These are phyloP conservation scores for Podilymbus podiceps DNA, from an alignment of 2,113 vertebrate genomes.

Conservation along the genomic window DNA sequence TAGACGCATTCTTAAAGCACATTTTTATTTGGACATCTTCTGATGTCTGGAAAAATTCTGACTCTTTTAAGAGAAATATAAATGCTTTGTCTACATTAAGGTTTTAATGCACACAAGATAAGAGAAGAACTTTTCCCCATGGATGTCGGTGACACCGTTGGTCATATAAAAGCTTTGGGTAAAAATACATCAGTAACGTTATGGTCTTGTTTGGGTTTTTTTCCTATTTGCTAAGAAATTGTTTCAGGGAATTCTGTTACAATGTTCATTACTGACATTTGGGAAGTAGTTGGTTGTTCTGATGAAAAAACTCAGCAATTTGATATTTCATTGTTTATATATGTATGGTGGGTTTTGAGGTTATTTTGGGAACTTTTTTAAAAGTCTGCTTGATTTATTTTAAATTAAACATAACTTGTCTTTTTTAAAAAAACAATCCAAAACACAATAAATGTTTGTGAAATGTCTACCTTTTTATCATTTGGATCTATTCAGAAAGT, in stretches of 20 bases:
- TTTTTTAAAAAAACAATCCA: neutral
- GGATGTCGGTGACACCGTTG: neutral
- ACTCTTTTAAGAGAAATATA: neutral
- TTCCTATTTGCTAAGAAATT: neutral
- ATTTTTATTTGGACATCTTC: constrained; percentile 12
- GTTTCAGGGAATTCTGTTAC: neutral
- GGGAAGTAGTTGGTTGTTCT: neutral
- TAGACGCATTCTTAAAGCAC: neutral
- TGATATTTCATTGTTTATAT: neutral
- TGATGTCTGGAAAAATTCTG: constrained; percentile 5
- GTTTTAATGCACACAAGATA: neutral
- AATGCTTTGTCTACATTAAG: neutral
- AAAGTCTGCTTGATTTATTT: neutral
- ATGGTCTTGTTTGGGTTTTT: neutral
- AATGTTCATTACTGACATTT: neutral
- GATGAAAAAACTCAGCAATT: neutral
- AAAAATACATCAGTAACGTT: neutral
- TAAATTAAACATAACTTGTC: neutral
- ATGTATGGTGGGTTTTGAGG: neutral
- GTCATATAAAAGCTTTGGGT: neutral
- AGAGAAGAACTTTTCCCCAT: neutral
- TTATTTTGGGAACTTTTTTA: neutral
- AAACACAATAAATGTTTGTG: neutral
- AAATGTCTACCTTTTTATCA: neutral
- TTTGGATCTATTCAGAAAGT: neutral